phyloP scores from a whole-genome alignment of 2,888 invertebrate species.

The Eulithis testata region DNA sequence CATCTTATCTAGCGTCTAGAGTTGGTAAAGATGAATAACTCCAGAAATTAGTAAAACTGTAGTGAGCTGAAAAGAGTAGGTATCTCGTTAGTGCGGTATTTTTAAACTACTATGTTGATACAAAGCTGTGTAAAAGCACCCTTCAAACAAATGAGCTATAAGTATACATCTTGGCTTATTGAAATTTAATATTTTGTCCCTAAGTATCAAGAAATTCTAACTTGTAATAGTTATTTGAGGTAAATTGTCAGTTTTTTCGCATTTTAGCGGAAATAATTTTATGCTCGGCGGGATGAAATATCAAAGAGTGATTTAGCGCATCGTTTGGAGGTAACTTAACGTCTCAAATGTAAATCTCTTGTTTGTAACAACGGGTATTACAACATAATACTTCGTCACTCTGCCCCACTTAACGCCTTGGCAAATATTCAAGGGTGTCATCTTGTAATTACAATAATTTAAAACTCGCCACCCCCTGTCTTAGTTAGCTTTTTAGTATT shows the following conservation, averaged over 20 bases:
- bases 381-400: slow-evolving; percentile 21
- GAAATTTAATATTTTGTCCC: too few relatives aligned
- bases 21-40: too few relatives aligned
- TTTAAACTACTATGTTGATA: too few relatives aligned
- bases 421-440: slow-evolving; percentile 35
- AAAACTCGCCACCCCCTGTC: slow-evolving; percentile 32
- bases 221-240: background rate
- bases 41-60: too few relatives aligned
- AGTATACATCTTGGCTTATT: background rate
- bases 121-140: background rate
- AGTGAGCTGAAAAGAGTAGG: too few relatives aligned
- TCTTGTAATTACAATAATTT: slow-evolving; percentile 39
- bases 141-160: background rate
- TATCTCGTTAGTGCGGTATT: too few relatives aligned
- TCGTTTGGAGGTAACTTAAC: slow-evolving; percentile 1
- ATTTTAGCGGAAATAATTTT: background rate
- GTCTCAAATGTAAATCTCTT: slow-evolving; percentile 16
- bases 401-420: slow-evolving; percentile 26
- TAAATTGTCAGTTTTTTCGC: background rate
- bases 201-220: background rate
- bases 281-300: background rate
- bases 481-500: slow-evolving; percentile 36
- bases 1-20: too few relatives aligned
- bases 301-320: slow-evolving; percentile 1
- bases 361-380: slow-evolving; percentile 16